These are phyloP conservation scores for Chaetops frenatus DNA, from an alignment of 2,113 vertebrate species.

Conservation along the genomic window DNA sequence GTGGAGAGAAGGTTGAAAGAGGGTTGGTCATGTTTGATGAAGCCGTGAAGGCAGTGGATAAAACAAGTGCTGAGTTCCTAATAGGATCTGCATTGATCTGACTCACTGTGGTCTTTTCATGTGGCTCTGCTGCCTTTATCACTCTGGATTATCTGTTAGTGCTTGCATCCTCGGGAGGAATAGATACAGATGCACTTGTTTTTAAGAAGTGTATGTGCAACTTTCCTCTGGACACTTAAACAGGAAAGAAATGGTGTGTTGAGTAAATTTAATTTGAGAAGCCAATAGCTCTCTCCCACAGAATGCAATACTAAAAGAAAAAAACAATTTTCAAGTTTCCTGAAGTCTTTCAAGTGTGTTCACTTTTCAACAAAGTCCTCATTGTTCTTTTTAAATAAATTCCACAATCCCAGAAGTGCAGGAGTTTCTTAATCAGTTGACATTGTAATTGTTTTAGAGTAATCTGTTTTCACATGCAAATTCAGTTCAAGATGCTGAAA, in stretches of 20 bases:
- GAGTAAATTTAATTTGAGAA: not conserved
- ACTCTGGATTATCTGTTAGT: not conserved
- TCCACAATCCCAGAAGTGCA: not conserved
- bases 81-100: not conserved
- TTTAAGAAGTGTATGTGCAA: not conserved
- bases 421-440: slow-evolving; percentile 15
- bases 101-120: not conserved
- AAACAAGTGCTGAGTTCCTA: not conserved
- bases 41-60: not conserved
- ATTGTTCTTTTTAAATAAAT: not conserved
- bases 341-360: not conserved
- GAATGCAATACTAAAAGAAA: not conserved
- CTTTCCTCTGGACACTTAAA: not conserved
- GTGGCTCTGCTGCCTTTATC: not conserved
- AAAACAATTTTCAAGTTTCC: not conserved
- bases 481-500: slow-evolving; percentile 3
- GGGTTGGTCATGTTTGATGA: not conserved
- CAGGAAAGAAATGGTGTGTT: not conserved
- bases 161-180: not conserved
- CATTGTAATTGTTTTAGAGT: slow-evolving; percentile 11
- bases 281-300: not conserved
- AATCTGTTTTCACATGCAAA: slow-evolving; percentile 52
- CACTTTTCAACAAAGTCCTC: not conserved
- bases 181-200: not conserved
- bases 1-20: not conserved